Percentiles rank a stretch among this genome's conserved stretches.
Conservation (phyloP, 2,797 vertebrate genomes). For the Silurus lanzhouensis region DNA sequence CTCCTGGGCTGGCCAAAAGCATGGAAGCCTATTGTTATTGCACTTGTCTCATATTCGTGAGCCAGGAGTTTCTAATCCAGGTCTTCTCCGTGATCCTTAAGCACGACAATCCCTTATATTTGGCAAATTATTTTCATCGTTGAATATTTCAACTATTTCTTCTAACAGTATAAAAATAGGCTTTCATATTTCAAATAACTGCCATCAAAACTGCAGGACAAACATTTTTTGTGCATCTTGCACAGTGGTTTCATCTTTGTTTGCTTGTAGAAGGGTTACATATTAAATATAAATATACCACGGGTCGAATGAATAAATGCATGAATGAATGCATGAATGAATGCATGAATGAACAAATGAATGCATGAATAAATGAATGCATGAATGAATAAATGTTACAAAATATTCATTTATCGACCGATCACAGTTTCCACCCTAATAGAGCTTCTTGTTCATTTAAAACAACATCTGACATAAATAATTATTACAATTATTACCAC, state of each 20-base stretch:
- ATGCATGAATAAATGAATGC: too few relatives aligned
- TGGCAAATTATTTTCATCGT: not conserved
- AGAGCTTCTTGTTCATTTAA: not conserved
- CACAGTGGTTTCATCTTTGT: not conserved
- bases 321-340: too few relatives aligned
- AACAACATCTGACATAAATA: not conserved
- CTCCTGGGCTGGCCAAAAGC: conserved; percentile 42
- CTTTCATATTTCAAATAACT: not conserved
- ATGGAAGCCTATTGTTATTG: conserved; percentile 61
- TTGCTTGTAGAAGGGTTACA: not conserved
- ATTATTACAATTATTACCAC: not conserved
- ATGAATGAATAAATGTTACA: not conserved
- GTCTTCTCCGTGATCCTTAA: not conserved
- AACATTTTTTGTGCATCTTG: not conserved
- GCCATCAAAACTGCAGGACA: not conserved
- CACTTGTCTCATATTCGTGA: conserved; percentile 59
- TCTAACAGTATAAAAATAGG: too few relatives aligned
- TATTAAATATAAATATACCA: not conserved
- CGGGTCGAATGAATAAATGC: conserved; percentile 67
- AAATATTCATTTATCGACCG: not conserved
- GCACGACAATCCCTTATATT: not conserved
- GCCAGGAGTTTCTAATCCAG: not conserved
- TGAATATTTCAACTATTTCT: not conserved
- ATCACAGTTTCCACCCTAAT: too few relatives aligned
- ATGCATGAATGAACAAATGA: too few relatives aligned